Conservation (phyloP, 2,797 vertebrate genomes). For the Sardinella longiceps region DNA sequence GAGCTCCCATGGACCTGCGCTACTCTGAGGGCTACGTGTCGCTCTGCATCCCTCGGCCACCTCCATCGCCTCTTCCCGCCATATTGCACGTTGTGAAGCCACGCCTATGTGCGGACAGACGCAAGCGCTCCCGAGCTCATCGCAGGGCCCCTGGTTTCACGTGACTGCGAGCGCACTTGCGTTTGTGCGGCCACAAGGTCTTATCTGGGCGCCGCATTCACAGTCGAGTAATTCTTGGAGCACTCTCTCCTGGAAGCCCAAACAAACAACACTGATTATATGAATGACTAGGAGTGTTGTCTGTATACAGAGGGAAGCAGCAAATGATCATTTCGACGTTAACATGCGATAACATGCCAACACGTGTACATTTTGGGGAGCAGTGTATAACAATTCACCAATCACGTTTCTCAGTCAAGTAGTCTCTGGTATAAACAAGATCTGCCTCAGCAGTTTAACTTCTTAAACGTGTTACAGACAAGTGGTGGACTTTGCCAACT, state of each 20-base stretch:
- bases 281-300: background rate
- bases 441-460: background rate
- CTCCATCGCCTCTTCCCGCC: background rate
- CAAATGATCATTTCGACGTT: background rate
- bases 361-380: background rate
- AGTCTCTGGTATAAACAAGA: background rate
- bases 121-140: background rate
- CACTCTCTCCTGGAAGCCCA: background rate
- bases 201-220: background rate
- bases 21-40: constrained; percentile 7
- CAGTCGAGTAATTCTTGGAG: background rate
- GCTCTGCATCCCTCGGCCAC: background rate
- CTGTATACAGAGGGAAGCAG: background rate
- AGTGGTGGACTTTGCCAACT: background rate
- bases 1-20: background rate
- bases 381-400: background rate
- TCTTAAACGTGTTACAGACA: background rate
- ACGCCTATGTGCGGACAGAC: background rate
- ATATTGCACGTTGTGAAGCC: background rate
- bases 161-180: background rate
- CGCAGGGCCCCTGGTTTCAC: background rate
- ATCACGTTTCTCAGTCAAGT: background rate
- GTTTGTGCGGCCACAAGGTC: background rate
- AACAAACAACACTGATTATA: background rate
- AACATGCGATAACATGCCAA: background rate